A percentile compares a stretch with the other conserved stretches of the same genome.
Evolutionary conservation across 2,888 invertebrate genomes (phyloP).

Genomic region (Mesoligia furuncula): DNA sequence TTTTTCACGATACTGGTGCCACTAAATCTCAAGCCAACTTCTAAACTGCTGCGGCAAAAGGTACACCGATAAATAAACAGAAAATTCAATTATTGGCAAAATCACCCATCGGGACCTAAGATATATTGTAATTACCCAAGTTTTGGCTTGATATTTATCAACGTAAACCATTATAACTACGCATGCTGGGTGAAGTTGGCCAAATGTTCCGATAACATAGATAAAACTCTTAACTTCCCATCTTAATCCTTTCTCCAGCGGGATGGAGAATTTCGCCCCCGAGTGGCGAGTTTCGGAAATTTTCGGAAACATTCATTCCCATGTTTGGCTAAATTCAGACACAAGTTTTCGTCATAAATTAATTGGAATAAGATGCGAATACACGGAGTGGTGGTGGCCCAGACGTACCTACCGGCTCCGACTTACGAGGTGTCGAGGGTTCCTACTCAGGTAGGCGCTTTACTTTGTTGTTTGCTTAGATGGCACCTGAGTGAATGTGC

Average conservation of each 20-base stretch:
- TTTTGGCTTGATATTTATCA: slow-evolving; percentile 60
- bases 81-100: slow-evolving; percentile 55
- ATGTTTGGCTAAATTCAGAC: slow-evolving; percentile 39
- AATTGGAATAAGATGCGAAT: slow-evolving; percentile 32
- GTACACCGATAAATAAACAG: slow-evolving; percentile 30
- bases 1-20: too few species aligned
- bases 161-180: slow-evolving; percentile 61
- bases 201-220: slow-evolving; percentile 66
- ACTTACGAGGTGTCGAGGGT: not conserved
- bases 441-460: not conserved
- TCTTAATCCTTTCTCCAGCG: slow-evolving; percentile 67
- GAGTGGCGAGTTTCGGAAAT: slow-evolving; percentile 47
- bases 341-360: slow-evolving; percentile 55
- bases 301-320: slow-evolving; percentile 36
- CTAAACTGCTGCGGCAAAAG: slow-evolving; percentile 2
- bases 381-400: not conserved
- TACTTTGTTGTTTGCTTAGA: too few species aligned
- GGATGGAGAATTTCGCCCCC: slow-evolving; percentile 66
- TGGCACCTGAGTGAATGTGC: too few species aligned
- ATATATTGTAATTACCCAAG: slow-evolving; percentile 65
- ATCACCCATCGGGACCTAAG: slow-evolving; percentile 44
- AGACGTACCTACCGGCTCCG: accelerated
- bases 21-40: slow-evolving; percentile 5
- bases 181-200: slow-evolving; percentile 53
- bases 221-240: slow-evolving; percentile 64